Percentiles rank a stretch among this genome's conserved stretches.
These are phyloP conservation scores for Boleophthalmus pectinirostris DNA, from an alignment of 2,113 vertebrate species.

Conservation along the genomic window DNA sequence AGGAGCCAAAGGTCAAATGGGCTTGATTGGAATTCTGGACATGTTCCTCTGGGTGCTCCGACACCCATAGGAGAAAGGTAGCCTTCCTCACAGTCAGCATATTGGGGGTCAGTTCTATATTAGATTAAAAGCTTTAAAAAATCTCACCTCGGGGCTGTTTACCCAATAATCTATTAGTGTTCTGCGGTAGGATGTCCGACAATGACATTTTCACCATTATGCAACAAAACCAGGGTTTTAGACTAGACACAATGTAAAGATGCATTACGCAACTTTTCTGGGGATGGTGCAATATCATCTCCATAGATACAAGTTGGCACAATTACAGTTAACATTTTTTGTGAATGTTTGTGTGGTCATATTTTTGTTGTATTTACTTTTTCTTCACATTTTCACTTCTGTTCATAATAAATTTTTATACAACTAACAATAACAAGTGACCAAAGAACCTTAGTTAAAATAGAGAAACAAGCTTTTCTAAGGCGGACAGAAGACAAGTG, in stretches of 20 bases:
- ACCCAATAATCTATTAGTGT: not conserved
- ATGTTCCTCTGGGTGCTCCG: constrained; percentile 43
- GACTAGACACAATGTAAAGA: not conserved
- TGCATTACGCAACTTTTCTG: too few species aligned
- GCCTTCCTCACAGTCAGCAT: constrained; percentile 44
- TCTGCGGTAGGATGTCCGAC: constrained; percentile 5
- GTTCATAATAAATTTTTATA: too few species aligned
- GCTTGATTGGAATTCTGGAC: constrained; percentile 56
- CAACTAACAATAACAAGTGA: too few species aligned
- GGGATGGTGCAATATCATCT: too few species aligned
- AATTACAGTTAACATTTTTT: too few species aligned
- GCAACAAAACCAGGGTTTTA: not conserved
- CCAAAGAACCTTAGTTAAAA: too few species aligned
- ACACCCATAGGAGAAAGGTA: constrained; percentile 32
- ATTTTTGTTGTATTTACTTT: too few species aligned
- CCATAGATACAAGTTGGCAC: too few species aligned
- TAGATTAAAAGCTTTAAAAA: constrained; percentile 25
- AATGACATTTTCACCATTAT: constrained; percentile 4
- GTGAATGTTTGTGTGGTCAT: too few species aligned
- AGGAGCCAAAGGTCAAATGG: constrained; percentile 66
- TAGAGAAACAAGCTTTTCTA: too few species aligned
- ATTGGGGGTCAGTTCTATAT: constrained; percentile 39
- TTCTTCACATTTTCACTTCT: too few species aligned
- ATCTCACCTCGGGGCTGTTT: not conserved
- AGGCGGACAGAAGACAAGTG: too few species aligned